Evolutionary conservation across 92 coral and sea anemone species (phyloP).

Genomic region (Porites rus): DNA sequence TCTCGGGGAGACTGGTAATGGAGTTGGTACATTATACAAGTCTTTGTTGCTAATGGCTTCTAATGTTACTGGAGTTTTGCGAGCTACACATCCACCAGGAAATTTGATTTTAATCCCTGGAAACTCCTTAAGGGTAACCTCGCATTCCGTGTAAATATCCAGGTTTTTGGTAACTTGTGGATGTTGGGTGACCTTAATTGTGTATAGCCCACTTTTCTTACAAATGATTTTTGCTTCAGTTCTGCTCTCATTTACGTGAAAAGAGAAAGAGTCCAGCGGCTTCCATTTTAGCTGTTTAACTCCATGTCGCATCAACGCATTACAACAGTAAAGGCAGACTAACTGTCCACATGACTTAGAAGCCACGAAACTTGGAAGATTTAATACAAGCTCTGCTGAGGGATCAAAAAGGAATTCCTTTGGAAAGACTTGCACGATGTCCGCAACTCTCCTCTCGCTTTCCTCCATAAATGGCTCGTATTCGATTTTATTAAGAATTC

Average conservation of each 20-base stretch:
- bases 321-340: constrained; percentile 81
- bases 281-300: constrained; percentile 70
- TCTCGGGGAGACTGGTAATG: constrained; percentile 51
- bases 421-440: constrained; percentile 83
- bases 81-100: constrained; percentile 59
- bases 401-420: constrained; percentile 72
- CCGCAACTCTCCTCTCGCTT: constrained; percentile 78
- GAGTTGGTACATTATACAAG: constrained; percentile 74
- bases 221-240: constrained; percentile 79
- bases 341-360: constrained; percentile 79
- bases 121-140: constrained; percentile 43
- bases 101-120: constrained; percentile 65
- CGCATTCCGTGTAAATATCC: constrained; percentile 48
- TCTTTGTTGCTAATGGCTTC: constrained; percentile 76
- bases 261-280: constrained; percentile 72
- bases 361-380: constrained; percentile 76
- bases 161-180: constrained; percentile 71
- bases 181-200: constrained; percentile 78
- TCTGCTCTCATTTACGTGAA: constrained; percentile 65
- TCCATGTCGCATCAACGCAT: constrained; percentile 49
- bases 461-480: constrained; percentile 85
- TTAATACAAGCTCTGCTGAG: constrained; percentile 69
- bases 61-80: constrained; percentile 64
- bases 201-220: constrained; percentile 72
- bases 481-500: constrained; percentile 67